A percentile compares a stretch with the other conserved stretches of the same genome.
phyloP scores from a whole-genome alignment of 1,140 invertebrate species.

The Drosophila lacteicornis region DNA sequence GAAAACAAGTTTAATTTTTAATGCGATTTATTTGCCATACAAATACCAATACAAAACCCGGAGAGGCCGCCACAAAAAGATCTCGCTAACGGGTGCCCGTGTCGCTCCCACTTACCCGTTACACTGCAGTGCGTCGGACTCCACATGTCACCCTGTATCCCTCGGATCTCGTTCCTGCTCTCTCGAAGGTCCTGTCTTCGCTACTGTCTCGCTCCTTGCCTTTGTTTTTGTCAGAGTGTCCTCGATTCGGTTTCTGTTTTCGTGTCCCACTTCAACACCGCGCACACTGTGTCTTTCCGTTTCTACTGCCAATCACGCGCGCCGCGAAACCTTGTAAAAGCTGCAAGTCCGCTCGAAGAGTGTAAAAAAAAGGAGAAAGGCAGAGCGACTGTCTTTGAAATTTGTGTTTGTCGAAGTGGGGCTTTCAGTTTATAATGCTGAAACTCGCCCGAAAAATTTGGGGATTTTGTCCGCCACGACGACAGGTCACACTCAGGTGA shows the following conservation, averaged over 20 bases:
- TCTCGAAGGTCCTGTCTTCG: constrained; percentile 21
- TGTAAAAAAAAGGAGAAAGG: constrained; percentile 47
- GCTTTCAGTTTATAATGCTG: too few relatives aligned
- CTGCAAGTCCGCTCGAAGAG: constrained; percentile 16
- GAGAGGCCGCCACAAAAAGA: constrained; percentile 16
- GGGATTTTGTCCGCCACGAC: too few relatives aligned
- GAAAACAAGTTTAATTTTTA: constrained; percentile 65
- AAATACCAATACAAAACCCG: constrained; percentile 4
- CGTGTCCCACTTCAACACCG: constrained; percentile 3
- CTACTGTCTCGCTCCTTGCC: neutral
- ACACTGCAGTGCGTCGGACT: constrained; percentile 79
- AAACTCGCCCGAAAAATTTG: too few relatives aligned
- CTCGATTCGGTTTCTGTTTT: neutral
- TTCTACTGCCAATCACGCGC: constrained; percentile 28
- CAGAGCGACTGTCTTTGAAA: constrained; percentile 14
- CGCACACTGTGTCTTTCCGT: constrained; percentile 7
- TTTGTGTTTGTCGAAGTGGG: neutral
- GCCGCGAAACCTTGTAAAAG: constrained; percentile 16
- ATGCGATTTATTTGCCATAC: constrained; percentile 60
- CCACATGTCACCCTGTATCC: constrained; percentile 65
- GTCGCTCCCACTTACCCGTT: constrained; percentile 67
- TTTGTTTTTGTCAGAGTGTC: neutral
- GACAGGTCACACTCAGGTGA: too few relatives aligned
- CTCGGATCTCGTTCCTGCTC: neutral
- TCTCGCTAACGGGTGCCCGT: constrained; percentile 38